Base-by-base conservation (phyloP, 2,888 invertebrate species). In the Lepidocyrtoides sp. region DNA sequence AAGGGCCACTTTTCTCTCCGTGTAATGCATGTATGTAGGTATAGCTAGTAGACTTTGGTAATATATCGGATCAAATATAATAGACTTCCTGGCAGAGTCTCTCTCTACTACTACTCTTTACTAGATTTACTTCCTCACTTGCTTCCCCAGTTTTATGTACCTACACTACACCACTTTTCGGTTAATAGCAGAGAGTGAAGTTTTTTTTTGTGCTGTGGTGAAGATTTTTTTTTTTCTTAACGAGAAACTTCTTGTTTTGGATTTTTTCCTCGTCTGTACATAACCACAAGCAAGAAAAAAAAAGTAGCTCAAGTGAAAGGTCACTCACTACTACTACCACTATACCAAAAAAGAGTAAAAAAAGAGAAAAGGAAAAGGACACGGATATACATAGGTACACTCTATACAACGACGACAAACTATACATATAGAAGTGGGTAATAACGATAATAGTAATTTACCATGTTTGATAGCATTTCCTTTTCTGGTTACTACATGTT, bases 401-500 rank as follows among this genome's bases (percentile, higher is more conserved):
- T n/a, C n/a, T n/a, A n/a, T n/a, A n/a, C n/a, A n/a, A n/a, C n/a
- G n/a, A 10, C 14, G 26, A n/a, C 5, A 36, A 17, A 41, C 17
- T 41, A 14, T 72, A 23, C 23, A 17, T 23, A 2, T 72, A 72
- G 51, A 32, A 36, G 51, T 23, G 44, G 75, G 77, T 23, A 23
- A 87, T 81, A 88, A 88, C 81, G 51, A 88, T 88, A 88, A 79
- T 66, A 69, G 88, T 81, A 82, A 81, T 88, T 88, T 72, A 82
- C 69, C 81, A 66, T 41, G 57, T 66, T 79, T 79, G 48, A 60
- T 79, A 63, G 32, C 32, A 66, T 32, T 79, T 81, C 79, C 51
- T n/a, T 20, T 75, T 20, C 51, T 26, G 75, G 12, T 26, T 26
- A 48, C 14, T 17, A n/a, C 2, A 48, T 44, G 57, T 75, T 88